phyloP scores from a whole-genome alignment of 2,797 vertebrate genomes.

The Sarcophilus harrisii region DNA sequence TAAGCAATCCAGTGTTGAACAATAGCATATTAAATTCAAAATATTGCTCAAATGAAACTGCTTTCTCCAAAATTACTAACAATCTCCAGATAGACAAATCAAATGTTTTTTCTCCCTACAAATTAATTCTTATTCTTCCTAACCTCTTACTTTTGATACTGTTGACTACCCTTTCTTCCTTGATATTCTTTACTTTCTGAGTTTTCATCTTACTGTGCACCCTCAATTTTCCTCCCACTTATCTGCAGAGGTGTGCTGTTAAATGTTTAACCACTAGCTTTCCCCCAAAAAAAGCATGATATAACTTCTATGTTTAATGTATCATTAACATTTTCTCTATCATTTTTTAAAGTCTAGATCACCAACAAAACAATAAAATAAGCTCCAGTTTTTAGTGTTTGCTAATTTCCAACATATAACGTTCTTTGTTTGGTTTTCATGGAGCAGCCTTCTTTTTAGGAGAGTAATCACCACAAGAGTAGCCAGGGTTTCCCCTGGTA shows the following conservation, averaged over 20 bases:
- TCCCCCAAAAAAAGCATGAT: neutral
- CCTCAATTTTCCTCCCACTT: neutral
- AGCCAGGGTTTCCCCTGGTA: too few relatives aligned
- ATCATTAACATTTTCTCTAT: neutral
- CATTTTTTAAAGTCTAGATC: neutral
- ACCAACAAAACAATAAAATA: neutral
- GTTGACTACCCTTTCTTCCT: neutral
- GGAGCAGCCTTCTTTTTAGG: too few relatives aligned
- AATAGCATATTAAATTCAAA: slow-evolving; percentile 21
- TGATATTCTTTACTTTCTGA: neutral
- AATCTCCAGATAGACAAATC: neutral
- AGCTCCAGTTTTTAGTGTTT: neutral
- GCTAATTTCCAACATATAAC: neutral
- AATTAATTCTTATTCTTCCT: neutral
- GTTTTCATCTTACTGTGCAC: neutral
- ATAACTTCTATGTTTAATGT: neutral
- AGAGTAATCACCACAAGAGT: too few relatives aligned
- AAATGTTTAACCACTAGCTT: neutral
- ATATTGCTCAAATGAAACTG: slow-evolving; percentile 3
- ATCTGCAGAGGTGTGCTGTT: neutral
- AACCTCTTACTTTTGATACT: neutral
- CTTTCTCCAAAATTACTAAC: slow-evolving; percentile 3
- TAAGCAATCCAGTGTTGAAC: neutral
- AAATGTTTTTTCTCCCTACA: neutral
- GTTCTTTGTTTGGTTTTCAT: too few relatives aligned